Percentiles rank a stretch among this genome's conserved stretches.
phyloP scores from a whole-genome alignment of 2,797 vertebrate genomes.

The Acanthiza pusilla region DNA sequence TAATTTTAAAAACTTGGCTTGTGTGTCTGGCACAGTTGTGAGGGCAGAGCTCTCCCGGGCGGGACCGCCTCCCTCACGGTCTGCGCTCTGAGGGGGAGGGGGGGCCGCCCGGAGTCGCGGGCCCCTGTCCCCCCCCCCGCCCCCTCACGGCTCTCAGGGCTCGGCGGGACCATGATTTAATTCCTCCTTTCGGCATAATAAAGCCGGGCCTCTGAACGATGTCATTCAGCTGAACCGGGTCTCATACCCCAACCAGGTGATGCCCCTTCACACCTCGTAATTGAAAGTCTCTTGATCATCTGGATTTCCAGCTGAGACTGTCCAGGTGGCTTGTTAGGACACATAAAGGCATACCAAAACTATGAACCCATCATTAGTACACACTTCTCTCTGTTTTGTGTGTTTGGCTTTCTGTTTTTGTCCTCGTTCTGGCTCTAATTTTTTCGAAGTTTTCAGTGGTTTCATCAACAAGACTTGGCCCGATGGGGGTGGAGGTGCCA shows the following conservation, averaged over 20 bases:
- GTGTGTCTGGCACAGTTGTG: not conserved
- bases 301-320: not conserved
- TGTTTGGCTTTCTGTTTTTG: not conserved
- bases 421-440: not conserved
- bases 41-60: not conserved
- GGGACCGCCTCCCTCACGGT: not conserved
- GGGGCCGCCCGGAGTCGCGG: not conserved
- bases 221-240: not conserved
- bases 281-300: not conserved
- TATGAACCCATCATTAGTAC: accelerated
- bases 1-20: not conserved
- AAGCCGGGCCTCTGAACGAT: not conserved
- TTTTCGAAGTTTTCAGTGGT: not conserved
- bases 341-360: not conserved
- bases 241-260: not conserved
- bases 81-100: not conserved
- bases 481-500: not conserved
- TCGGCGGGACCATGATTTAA: accelerated
- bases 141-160: not conserved
- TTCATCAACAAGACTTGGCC: not conserved
- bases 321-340: not conserved
- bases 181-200: accelerated
- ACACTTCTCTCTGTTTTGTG: accelerated
- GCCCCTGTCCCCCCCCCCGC: not conserved
- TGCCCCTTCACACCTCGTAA: not conserved